A percentile compares a stretch with the other conserved stretches of the same genome.
These are phyloP conservation scores for Scaptomyza graminum DNA, from an alignment of 1,140 invertebrate genomes.

Conservation along the genomic window DNA sequence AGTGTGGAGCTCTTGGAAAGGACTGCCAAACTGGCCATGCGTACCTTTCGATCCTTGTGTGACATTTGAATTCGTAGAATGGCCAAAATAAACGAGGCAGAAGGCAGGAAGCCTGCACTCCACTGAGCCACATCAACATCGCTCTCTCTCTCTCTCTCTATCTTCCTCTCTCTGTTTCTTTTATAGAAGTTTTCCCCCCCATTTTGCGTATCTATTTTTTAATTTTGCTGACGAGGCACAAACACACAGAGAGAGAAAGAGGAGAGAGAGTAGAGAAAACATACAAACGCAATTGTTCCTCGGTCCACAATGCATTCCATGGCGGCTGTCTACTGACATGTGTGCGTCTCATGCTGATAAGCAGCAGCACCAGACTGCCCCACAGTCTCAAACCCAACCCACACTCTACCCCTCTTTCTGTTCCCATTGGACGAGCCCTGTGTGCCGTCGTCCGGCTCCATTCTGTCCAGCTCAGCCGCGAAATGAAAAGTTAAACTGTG, in stretches of 20 bases:
- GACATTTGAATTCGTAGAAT: constrained; percentile 75
- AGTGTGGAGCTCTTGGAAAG: no score
- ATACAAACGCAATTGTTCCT: constrained; percentile 81
- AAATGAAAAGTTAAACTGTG: constrained; percentile 82
- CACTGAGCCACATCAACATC: background rate
- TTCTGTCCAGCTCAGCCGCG: constrained; percentile 49
- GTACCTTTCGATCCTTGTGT: constrained; percentile 81
- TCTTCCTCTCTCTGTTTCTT: constrained; percentile 46
- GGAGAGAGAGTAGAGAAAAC: constrained; percentile 48
- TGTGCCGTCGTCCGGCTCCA: constrained; percentile 29
- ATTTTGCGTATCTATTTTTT: constrained; percentile 78
- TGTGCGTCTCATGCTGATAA: constrained; percentile 81
- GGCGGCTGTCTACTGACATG: constrained; percentile 62
- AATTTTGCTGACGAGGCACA: constrained; percentile 80
- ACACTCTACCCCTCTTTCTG: no score
- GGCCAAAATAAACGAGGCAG: constrained; percentile 11
- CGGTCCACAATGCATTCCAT: constrained; percentile 77
- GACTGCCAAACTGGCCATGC: constrained; percentile 63
- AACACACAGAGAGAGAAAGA: constrained; percentile 4
- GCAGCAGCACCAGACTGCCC: constrained; percentile 43
- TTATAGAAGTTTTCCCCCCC: constrained; percentile 54
- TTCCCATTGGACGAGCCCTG: no score
- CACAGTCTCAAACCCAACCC: background rate
- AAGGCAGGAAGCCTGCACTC: background rate
- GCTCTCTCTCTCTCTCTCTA: background rate